phyloP scores from a whole-genome alignment of 2,113 vertebrate species.

The Sardina pilchardus region DNA sequence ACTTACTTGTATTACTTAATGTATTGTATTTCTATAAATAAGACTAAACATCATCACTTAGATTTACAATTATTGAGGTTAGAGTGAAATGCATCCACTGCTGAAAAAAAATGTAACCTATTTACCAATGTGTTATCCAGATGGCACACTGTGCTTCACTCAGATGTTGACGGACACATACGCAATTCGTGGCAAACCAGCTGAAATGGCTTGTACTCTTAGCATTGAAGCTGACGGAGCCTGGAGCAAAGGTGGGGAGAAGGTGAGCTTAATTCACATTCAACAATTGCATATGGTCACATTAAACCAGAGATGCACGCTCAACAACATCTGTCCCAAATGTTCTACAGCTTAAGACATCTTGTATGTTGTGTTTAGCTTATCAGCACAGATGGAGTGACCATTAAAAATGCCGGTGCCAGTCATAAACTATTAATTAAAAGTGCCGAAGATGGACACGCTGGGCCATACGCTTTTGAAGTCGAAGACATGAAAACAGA shows the following conservation, averaged over 20 bases:
- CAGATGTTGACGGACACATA: slow-evolving; percentile 67
- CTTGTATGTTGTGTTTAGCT: slow-evolving; percentile 58
- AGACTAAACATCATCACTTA: too few relatives aligned
- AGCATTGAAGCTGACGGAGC: slow-evolving; percentile 55
- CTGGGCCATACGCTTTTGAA: slow-evolving; percentile 76
- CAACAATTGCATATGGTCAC: background rate
- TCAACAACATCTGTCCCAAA: background rate
- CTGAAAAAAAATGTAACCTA: background rate
- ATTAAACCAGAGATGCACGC: too few relatives aligned
- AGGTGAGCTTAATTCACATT: slow-evolving; percentile 62
- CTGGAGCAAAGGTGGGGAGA: slow-evolving; percentile 80
- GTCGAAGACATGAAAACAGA: slow-evolving; percentile 63
- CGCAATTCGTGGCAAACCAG: slow-evolving; percentile 63
- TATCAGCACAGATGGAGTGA: slow-evolving; percentile 56
- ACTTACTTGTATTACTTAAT: too few relatives aligned
- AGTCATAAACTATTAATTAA: slow-evolving; percentile 69
- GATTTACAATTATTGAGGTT: background rate
- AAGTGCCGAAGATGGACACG: slow-evolving; percentile 62
- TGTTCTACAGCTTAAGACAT: background rate
- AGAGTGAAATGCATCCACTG: background rate
- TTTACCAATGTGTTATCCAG: slow-evolving; percentile 37
- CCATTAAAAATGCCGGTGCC: slow-evolving; percentile 66
- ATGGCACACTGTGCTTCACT: slow-evolving; percentile 55
- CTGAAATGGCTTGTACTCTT: slow-evolving; percentile 68
- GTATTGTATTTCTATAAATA: too few relatives aligned